Base-by-base conservation (phyloP, 2,113 vertebrate genomes). In the Cottus gobio region DNA sequence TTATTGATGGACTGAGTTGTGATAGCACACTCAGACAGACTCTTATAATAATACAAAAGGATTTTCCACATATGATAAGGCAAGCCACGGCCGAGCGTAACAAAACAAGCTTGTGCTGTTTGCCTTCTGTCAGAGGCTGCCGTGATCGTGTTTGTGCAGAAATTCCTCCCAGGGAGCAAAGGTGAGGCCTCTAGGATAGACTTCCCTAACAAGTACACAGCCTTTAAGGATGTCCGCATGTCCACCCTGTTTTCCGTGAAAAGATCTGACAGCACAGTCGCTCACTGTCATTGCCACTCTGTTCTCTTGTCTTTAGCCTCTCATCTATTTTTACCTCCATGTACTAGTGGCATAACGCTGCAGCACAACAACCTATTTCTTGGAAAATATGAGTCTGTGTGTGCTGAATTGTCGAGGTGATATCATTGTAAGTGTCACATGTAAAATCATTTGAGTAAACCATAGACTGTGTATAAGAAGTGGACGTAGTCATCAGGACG, bases 201-300 rank as follows among this genome's bases (percentile, higher is more conserved):
- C 85, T 88, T 92, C 86, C 89, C 84, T 89, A 76, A 76, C 68
- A 86, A 87, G 84, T 77, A 83, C 78, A 50, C 36, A 73, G 77
- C 76, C 26, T 75, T 77, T 61, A 79, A 91, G 93, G 92, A 94
- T 86, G 87, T 93, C 93, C 89, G 87, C 82, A 75, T 75, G 87
- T 85, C 84, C 85, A 86, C 82, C 85, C 90, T 85, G 77, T 91
- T 89, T 90, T 89, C 87, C 85, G 85, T 86, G 68, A 81, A 85
- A 89, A 74, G 61, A 86, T 83, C 82, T 85, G 85, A 90, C 79
- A 78, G 73, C 57, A 34, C 66, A 54, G 62, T 85, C 83, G 48
- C 75, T 90, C 75, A 72, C 88, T 89, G 88, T 85, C 87, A 87
- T 77, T 42, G 68, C 67, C 57, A 37, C 74, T 89, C 74, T 65